Percentiles rank a stretch among this genome's conserved stretches.
Conservation (phyloP, 2,797 vertebrate species). For the Clamator glandarius region DNA sequence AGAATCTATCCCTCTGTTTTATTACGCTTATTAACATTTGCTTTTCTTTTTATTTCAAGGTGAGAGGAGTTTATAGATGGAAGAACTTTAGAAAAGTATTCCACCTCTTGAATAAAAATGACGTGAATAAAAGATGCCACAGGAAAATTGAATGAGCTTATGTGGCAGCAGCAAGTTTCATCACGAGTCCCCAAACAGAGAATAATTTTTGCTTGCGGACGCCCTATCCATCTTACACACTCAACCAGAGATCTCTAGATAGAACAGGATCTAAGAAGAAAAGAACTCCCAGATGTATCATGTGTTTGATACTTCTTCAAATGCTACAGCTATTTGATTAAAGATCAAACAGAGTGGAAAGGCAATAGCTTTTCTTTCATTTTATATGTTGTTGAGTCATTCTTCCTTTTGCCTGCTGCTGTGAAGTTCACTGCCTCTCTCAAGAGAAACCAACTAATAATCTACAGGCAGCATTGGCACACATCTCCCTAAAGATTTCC, state of each 20-base stretch:
- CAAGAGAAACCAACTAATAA: not conserved
- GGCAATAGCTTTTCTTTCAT: not conserved
- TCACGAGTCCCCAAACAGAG: not conserved
- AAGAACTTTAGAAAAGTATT: not conserved
- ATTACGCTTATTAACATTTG: not conserved
- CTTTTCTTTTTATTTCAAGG: not conserved
- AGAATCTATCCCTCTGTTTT: not conserved
- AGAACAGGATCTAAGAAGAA: not conserved
- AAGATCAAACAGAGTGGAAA: slow-evolving; percentile 36
- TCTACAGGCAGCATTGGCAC: not conserved
- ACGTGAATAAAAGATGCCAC: not conserved
- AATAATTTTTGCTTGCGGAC: slow-evolving; percentile 17
- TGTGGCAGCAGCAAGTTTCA: slow-evolving; percentile 20
- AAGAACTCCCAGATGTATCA: slow-evolving; percentile 25
- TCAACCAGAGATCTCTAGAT: not conserved
- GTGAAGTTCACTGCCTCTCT: not conserved
- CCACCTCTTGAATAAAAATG: not conserved
- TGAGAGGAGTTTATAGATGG: not conserved
- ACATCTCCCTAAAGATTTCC: not conserved
- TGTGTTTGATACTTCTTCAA: not conserved
- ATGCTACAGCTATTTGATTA: not conserved
- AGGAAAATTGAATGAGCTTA: slow-evolving; percentile 34
- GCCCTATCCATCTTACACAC: not conserved
- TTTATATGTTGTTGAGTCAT: not conserved
- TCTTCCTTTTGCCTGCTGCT: not conserved